Percentiles rank a stretch among this genome's conserved stretches.
phyloP scores from a whole-genome alignment of 64 coral and sea anemone genomes.

The Porites lutea region DNA sequence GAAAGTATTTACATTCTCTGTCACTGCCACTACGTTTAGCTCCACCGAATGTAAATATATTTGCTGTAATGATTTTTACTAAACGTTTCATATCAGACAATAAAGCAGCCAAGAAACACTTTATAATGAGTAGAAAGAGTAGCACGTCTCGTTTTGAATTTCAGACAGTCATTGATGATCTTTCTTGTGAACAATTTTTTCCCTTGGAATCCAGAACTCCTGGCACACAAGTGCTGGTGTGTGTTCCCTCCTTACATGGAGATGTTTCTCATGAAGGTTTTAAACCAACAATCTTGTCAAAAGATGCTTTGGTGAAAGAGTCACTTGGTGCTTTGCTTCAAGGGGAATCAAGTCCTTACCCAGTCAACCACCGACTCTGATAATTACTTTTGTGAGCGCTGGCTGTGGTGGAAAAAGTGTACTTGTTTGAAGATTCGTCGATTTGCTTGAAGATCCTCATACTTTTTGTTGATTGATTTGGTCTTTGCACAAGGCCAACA shows the following conservation, averaged over 20 bases:
- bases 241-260: conserved; percentile 7
- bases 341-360: not conserved
- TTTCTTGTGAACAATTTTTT: not conserved
- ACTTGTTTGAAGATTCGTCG: no score
- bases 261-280: not conserved
- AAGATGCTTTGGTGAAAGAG: not conserved
- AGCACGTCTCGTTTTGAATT: not conserved
- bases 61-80: no score
- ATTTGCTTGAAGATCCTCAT: not conserved
- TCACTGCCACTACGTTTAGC: no score
- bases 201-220: not conserved
- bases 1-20: no score
- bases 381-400: not conserved
- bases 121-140: no score
- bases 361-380: not conserved
- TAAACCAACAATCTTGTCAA: not conserved
- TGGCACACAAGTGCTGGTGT: conserved; percentile 7
- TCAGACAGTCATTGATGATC: conserved; percentile 3
- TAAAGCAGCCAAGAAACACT: no score
- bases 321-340: conserved; percentile 21
- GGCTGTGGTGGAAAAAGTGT: not conserved
- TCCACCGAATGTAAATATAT: no score
- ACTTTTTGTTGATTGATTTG: not conserved
- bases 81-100: no score
- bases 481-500: not conserved